Evolutionary conservation across 2,113 vertebrate genomes (phyloP).

Genomic region (human): GRCh38 chr7:78586501-78587000

Average conservation of each 20-base stretch:
- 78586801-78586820: not conserved
- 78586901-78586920: not conserved
- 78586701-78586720: not conserved
- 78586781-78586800: not conserved
- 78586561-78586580: not conserved
- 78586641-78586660: not conserved
- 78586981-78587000: not conserved
- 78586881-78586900: not conserved
- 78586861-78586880: not conserved
- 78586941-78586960: not conserved
- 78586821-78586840: not conserved
- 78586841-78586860: not conserved
- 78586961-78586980: not conserved
- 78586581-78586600: not conserved
- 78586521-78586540: not conserved
- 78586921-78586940: not conserved
- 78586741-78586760: accelerated
- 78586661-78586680: not conserved
- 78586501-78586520: not conserved
- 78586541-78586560: not conserved
- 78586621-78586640: not conserved
- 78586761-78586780: not conserved
- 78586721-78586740: not conserved
- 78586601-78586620: not conserved
- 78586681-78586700: not conserved